These are phyloP conservation scores for Drosophila insularis DNA, from an alignment of 1,140 invertebrate genomes.

Conservation along the genomic window DNA sequence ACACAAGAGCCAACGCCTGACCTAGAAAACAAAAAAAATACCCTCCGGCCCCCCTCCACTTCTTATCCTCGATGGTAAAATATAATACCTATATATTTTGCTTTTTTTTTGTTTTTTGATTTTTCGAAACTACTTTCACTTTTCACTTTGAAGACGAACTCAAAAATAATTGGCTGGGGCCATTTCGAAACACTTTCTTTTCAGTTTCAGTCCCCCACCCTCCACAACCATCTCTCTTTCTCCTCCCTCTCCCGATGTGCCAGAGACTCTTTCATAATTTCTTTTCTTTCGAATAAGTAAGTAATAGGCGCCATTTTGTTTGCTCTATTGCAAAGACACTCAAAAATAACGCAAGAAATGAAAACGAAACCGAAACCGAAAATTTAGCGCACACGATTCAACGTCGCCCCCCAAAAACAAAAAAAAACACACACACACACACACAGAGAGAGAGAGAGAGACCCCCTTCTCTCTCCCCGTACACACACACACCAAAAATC, in stretches of 20 bases:
- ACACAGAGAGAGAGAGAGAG: not conserved
- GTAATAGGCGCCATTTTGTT: conserved; percentile 76
- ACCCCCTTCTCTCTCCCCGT: no score
- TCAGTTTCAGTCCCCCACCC: conserved; percentile 1
- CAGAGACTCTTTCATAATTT: conserved; percentile 70
- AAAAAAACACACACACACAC: conserved; percentile 22
- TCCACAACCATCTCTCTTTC: not conserved
- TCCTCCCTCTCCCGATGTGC: not conserved
- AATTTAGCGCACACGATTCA: conserved; percentile 65
- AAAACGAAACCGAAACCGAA: conserved; percentile 79
- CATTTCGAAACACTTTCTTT: conserved; percentile 81
- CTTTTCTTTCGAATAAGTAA: conserved; percentile 50
- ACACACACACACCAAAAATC: conserved; percentile 19
- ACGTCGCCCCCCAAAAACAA: conserved; percentile 51
- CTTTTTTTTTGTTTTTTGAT: conserved; percentile 29
- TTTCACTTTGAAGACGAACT: conserved; percentile 24
- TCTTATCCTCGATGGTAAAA: no score
- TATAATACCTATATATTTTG: not conserved
- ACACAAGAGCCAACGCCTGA: conserved; percentile 45
- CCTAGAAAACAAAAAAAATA: conserved; percentile 63
- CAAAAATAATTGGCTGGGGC: conserved; percentile 40
- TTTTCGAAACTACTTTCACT: conserved; percentile 62
- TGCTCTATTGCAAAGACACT: conserved; percentile 74
- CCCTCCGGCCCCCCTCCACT: no score
- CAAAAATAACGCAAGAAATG: conserved; percentile 80